Evolutionary conservation across 2,888 invertebrate species (phyloP), one percentile per base, ranked within the genome.

Genomic region (Mythimna lalbum): DNA sequence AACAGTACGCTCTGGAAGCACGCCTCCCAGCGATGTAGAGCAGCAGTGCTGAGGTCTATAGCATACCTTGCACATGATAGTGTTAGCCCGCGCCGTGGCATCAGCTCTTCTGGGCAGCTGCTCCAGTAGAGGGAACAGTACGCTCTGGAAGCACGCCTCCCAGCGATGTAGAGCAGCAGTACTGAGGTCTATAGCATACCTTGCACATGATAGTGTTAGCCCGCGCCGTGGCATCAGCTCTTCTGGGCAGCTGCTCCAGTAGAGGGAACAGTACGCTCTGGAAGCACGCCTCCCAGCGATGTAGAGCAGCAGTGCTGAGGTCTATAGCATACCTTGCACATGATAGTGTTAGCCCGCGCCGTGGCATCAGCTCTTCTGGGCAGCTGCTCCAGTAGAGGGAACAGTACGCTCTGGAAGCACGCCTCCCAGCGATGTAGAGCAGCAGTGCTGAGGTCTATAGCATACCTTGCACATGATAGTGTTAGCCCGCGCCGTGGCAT

Each of bases 141-240:
- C 99, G 90, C 97, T 97, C 86, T 98, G 98, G 95, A 99, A 98
- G 93, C 99, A 99, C 50, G 98, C 98, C 88, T 99, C 98, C 99
- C 36, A 39, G 36, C 36, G 1, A 3, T 43, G 39, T 43, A 43
- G 4, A 43, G 39, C 14, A 43, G 43, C 17, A 17, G 17, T 12
- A 43, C 43, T 43, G 43, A 1, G 43, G 17, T 17, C 43, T 43
- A 43, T 14, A 33, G 4, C 5, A 19, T 76, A 98, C 98, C 96
- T 97, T 97, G 84, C 99, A 99, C 87, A 99, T 97, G 63, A 99
- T 97, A 67, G 99, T 99, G 50, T 94, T 91, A 21, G 95, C 94
- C 9, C 93, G 70, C 1, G 96, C 96, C 0, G 14, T 83, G 57
- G 96, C 85, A 69, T 96, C 96, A 0, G 96, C 93, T 0, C 97